Evolutionary conservation across 1,140 invertebrate genomes (phyloP).

Genomic region (Lordiphosa collinella): DNA sequence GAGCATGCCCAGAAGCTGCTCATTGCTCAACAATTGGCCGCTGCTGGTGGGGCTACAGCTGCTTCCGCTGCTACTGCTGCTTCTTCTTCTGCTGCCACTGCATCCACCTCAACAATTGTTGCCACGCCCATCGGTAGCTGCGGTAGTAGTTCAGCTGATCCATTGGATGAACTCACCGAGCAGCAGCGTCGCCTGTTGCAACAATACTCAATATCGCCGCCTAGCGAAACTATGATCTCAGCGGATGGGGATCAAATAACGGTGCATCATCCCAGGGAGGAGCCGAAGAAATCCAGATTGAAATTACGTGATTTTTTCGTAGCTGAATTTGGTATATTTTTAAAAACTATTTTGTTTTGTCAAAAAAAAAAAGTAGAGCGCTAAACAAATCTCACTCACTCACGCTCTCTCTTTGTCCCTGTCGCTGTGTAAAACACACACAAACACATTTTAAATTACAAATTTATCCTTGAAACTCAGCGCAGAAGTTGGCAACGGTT

Average conservation of each 20-base stretch:
- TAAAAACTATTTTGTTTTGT: no score
- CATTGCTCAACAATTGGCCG: conserved; percentile 72
- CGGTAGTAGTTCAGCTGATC: conserved; percentile 29
- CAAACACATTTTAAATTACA: no score
- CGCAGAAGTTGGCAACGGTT: no score
- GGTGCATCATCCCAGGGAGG: conserved; percentile 74
- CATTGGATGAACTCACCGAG: conserved; percentile 64
- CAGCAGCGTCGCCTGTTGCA: conserved; percentile 69
- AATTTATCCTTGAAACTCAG: no score
- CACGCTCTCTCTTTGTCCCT: no score
- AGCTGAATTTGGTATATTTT: conserved; percentile 72
- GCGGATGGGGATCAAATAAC: conserved; percentile 78
- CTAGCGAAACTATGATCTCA: conserved; percentile 74
- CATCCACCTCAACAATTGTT: conserved; percentile 24
- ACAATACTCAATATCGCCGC: conserved; percentile 74
- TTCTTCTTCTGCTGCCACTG: conserved; percentile 7
- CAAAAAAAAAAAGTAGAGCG: no score
- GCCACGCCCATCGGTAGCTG: conserved; percentile 33
- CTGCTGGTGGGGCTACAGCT: conserved; percentile 42
- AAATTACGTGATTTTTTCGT: conserved; percentile 79
- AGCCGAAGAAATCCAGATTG: conserved; percentile 73
- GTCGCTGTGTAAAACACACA: no score
- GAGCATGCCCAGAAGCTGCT: conserved; percentile 78
- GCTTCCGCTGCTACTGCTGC: conserved; percentile 26
- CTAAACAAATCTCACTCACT: no score